Conservation (phyloP, 1,140 invertebrate species). For the Formica exsecta region DNA sequence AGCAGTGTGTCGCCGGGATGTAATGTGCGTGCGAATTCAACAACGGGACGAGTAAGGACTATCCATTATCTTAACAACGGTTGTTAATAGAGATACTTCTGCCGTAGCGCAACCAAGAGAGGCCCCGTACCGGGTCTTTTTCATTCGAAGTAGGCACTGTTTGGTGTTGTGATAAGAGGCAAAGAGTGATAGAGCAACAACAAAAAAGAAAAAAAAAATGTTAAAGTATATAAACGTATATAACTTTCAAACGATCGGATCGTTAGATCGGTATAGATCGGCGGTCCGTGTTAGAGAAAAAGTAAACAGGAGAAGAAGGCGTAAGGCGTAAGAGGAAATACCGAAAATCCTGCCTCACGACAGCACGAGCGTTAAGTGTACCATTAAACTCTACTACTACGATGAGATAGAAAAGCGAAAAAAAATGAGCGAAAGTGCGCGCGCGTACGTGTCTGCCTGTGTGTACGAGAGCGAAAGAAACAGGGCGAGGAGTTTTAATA, state of each 20-base stretch:
- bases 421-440: neutral
- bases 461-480: constrained; percentile 33
- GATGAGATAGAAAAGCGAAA: constrained; percentile 20
- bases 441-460: constrained; percentile 47
- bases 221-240: too few relatives aligned
- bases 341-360: constrained; percentile 68
- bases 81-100: constrained; percentile 62
- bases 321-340: constrained; percentile 30
- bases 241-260: too few relatives aligned
- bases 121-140: constrained; percentile 33
- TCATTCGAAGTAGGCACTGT: constrained; percentile 70
- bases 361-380: constrained; percentile 58
- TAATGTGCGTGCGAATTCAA: constrained; percentile 14
- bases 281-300: too few relatives aligned
- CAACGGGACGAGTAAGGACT: constrained; percentile 29
- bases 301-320: too few relatives aligned
- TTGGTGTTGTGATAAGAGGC: constrained; percentile 78
- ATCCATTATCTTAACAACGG: constrained; percentile 56
- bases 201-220: constrained; percentile 52
- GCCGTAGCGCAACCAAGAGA: constrained; percentile 44
- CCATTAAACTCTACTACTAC: constrained; percentile 45
- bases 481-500: constrained; percentile 75
- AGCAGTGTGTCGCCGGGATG: constrained; percentile 28
- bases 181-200: constrained; percentile 74
- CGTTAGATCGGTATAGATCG: too few relatives aligned